phyloP scores from a whole-genome alignment of 1,140 invertebrate genomes.

The Spodoptera frugiperda region DNA sequence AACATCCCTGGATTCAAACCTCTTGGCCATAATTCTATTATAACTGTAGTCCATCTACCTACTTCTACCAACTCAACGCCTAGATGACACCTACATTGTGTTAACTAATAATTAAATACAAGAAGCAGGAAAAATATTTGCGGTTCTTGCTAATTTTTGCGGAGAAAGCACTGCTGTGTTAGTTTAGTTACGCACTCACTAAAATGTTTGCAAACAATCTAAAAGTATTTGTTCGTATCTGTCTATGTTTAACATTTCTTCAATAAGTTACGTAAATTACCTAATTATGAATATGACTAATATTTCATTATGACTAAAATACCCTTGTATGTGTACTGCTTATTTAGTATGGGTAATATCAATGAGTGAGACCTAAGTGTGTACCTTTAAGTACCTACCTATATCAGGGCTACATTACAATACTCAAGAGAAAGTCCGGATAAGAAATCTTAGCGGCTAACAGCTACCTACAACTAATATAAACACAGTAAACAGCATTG shows the following conservation, averaged over 20 bases:
- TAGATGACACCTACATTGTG: background rate
- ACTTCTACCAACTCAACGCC: too few species aligned
- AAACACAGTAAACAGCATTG: background rate
- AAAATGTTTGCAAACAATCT: background rate
- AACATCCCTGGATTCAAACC: too few species aligned
- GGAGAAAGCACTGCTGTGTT: background rate
- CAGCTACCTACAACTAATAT: background rate
- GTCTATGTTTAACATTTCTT: background rate
- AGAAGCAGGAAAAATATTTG: background rate
- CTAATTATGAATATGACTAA: too few species aligned
- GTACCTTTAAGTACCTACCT: background rate
- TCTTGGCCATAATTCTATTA: too few species aligned
- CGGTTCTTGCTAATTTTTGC: background rate
- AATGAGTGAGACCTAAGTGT: too few species aligned
- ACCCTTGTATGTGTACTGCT: background rate
- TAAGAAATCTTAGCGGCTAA: conserved; percentile 21
- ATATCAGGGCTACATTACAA: background rate
- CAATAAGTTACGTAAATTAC: too few species aligned
- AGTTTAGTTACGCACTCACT: background rate
- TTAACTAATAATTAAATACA: background rate
- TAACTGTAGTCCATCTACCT: too few species aligned
- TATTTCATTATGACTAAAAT: too few species aligned
- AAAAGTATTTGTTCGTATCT: background rate
- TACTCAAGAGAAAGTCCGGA: conserved; percentile 28
- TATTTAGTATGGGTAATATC: too few species aligned